phyloP scores from a whole-genome alignment of 1,140 invertebrate genomes.

The Ips typographus region DNA sequence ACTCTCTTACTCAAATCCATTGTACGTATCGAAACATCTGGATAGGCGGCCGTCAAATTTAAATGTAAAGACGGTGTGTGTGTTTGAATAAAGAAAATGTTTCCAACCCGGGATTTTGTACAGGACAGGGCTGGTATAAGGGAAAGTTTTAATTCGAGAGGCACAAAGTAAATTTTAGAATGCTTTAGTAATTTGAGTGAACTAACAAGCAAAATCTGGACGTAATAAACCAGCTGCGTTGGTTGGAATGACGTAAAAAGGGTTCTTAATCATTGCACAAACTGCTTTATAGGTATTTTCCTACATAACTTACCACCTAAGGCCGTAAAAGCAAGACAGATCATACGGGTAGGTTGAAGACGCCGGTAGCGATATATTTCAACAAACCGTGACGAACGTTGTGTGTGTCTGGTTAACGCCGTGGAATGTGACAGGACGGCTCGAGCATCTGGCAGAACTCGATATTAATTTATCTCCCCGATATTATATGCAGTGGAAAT shows the following conservation, averaged over 20 bases:
- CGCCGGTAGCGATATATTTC: constrained; percentile 8
- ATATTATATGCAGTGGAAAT: neutral
- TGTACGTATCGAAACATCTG: constrained; percentile 25
- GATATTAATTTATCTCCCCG: constrained; percentile 2
- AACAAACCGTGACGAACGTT: constrained; percentile 9
- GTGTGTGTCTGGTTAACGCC: neutral
- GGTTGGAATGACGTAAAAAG: no score
- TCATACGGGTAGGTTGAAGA: neutral
- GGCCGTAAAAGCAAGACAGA: constrained; percentile 5
- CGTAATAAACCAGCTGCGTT: no score
- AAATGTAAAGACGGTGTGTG: constrained; percentile 20
- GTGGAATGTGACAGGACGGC: constrained; percentile 6
- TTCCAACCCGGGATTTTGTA: constrained; percentile 12
- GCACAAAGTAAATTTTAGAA: no score
- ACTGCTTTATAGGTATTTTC: constrained; percentile 2
- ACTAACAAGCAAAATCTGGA: no score
- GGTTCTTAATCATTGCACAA: neutral
- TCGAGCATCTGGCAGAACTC: constrained; percentile 10
- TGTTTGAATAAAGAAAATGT: constrained; percentile 21
- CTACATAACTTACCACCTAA: constrained; percentile 15
- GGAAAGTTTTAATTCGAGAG: no score
- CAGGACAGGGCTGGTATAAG: constrained; percentile 5
- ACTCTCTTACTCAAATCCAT: constrained; percentile 16
- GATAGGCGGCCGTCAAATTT: constrained; percentile 28
- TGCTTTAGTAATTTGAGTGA: no score